Evolutionary conservation across 1,140 invertebrate genomes (phyloP).

Genomic region (Asbolus verrucosus): DNA sequence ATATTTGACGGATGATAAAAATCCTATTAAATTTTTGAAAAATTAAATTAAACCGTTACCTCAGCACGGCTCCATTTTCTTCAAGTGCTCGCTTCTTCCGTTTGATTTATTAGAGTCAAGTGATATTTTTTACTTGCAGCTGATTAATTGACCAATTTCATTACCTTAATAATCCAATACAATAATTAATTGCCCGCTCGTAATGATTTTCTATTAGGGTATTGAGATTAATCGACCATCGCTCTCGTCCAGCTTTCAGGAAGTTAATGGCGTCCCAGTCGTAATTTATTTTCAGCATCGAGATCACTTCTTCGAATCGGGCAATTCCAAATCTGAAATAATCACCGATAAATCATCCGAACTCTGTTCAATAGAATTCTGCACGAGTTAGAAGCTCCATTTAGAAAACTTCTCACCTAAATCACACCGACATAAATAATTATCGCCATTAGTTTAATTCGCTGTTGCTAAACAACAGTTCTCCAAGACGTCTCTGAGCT

Average conservation of each 20-base stretch:
- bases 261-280: not conserved
- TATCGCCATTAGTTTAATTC: constrained; percentile 27
- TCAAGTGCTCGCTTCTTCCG: constrained; percentile 7
- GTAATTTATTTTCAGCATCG: not conserved
- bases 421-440: constrained; percentile 17
- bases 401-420: constrained; percentile 20
- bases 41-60: constrained; percentile 9
- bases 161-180: constrained; percentile 33
- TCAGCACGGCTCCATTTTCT: not conserved
- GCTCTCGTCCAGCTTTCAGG: not conserved
- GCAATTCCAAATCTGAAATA: constrained; percentile 2
- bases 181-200: constrained; percentile 22
- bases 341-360: constrained; percentile 15
- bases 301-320: not conserved
- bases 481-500: constrained; percentile 4
- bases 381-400: not conserved
- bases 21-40: constrained; percentile 3
- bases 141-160: constrained; percentile 42
- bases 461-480: constrained; percentile 25
- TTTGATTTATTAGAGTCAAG: constrained; percentile 27
- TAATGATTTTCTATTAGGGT: constrained; percentile 4
- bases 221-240: constrained; percentile 17
- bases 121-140: constrained; percentile 21
- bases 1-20: not conserved
- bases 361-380: not conserved